Evolutionary conservation across 2,888 invertebrate genomes (phyloP).

Genomic region (Cheilosia vernalis): DNA sequence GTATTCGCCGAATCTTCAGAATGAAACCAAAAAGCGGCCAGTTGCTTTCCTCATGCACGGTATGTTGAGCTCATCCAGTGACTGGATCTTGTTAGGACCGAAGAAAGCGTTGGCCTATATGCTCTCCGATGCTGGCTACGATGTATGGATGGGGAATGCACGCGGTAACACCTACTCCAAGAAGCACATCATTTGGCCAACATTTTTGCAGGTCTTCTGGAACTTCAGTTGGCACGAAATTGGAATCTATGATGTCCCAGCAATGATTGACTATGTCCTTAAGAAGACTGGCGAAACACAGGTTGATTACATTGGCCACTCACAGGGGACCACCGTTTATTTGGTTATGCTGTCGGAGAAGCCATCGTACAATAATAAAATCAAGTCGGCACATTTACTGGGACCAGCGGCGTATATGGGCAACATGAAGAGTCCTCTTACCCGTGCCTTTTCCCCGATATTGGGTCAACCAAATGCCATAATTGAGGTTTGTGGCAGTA

Average conservation of each 20-base stretch:
- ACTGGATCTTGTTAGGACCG: constrained; percentile 79
- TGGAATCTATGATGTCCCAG: constrained; percentile 93
- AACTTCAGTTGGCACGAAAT: constrained; percentile 93
- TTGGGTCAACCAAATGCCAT: constrained; percentile 79
- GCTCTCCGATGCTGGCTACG: constrained; percentile 87
- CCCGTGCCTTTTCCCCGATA: constrained; percentile 78
- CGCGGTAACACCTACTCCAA: constrained; percentile 88
- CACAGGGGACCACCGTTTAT: constrained; percentile 93
- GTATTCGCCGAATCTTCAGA: constrained; percentile 77
- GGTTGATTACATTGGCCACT: constrained; percentile 91
- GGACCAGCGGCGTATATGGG: constrained; percentile 85
- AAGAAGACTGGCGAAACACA: constrained; percentile 76
- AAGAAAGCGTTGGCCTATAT: constrained; percentile 78
- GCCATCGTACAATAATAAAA: constrained; percentile 76
- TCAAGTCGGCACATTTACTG: constrained; percentile 81
- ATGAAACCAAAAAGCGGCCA: constrained; percentile 70
- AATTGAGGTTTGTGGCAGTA: constrained; percentile 78
- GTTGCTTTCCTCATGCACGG: constrained; percentile 80
- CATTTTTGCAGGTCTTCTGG: constrained; percentile 79
- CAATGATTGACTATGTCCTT: constrained; percentile 89
- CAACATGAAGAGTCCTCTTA: constrained; percentile 82
- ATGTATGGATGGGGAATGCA: constrained; percentile 92
- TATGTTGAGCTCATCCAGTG: constrained; percentile 79
- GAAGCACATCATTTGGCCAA: constrained; percentile 83
- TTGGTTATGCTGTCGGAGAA: constrained; percentile 84